Base-by-base conservation (phyloP, 2,888 invertebrate species). In the Abrostola tripartita region DNA sequence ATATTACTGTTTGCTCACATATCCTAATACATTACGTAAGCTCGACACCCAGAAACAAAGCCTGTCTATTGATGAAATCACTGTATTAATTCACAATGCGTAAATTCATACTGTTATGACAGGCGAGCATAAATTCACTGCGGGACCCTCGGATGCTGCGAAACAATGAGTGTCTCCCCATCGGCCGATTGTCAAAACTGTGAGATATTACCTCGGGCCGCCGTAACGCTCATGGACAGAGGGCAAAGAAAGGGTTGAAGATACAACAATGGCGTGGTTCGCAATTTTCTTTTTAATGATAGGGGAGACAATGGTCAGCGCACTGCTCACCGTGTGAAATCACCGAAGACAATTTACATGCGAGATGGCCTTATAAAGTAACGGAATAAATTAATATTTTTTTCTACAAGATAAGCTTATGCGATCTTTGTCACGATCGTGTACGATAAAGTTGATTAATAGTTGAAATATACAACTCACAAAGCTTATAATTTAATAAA, bases 81-180 rank as follows among this genome's bases (percentile, higher is more conserved):
- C 88, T 92, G 85, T 93, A 93, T 93, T 90, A 92, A 92, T 91
- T 92, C 93, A 94, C 93, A 92, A 93, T 90, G 93, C 93, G 92
- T 94, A 90, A 93, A 92, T 90, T 91, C 89, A 92, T 93, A 92
- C 84, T 94, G 92, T 94, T 94, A 92, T 94, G 94, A 94, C 94
- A 94, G 92, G 92, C 90, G 87, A 89, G 92, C 91, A 92, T 93
- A 93, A 93, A 93, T 93, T 93, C 89, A 83, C 90, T 77, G 88
- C 89, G 87, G 90, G 90, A 90, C 90, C 91, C 92, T 91, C 81
- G 90, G 94, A 94, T 91, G 92, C 94, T 94, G 94, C 88, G 85
- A 90, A 88, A 93, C 93, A 93, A 94, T 91, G 86, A 84, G 79
- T 84, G 79, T 88, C 89, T 89, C 91, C 90, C 89, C 82, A 89